These are phyloP conservation scores for Boleophthalmus pectinirostris DNA, from an alignment of 2,113 vertebrate genomes.

Conservation along the genomic window DNA sequence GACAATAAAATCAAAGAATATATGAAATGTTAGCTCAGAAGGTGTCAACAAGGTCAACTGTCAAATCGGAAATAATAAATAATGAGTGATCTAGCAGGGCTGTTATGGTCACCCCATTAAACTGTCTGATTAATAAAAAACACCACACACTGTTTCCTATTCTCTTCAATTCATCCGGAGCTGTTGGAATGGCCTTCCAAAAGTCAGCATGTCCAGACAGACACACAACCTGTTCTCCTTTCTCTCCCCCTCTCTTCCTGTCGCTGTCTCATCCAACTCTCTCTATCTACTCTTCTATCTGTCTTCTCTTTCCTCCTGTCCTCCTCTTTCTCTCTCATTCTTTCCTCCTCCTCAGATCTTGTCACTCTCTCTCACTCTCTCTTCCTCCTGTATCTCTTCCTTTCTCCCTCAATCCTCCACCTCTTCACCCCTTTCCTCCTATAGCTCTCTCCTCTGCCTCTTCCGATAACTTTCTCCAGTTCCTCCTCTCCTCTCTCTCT, in stretches of 20 bases:
- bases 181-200: constrained; percentile 56
- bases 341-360: no score
- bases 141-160: constrained; percentile 43
- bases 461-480: not conserved
- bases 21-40: not conserved
- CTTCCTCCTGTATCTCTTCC: constrained; percentile 36
- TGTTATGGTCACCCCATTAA: not conserved
- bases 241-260: constrained; percentile 20
- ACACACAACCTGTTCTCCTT: constrained; percentile 42
- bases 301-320: constrained; percentile 34
- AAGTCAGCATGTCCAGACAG: constrained; percentile 53
- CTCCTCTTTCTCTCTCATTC: constrained; percentile 22
- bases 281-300: constrained; percentile 12
- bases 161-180: constrained; percentile 42
- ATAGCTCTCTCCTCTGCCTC: not conserved
- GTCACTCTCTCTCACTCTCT: no score
- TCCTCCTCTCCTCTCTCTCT: constrained; percentile 41
- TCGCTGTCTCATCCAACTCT: constrained; percentile 37
- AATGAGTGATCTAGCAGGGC: not conserved
- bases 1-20: not conserved
- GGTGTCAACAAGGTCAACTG: not conserved
- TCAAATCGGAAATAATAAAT: not conserved
- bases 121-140: not conserved
- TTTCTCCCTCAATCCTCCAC: constrained; percentile 10
- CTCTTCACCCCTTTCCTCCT: constrained; percentile 6